These are phyloP conservation scores for Calonectris borealis DNA, from an alignment of 2,113 vertebrate species.

Conservation along the genomic window DNA sequence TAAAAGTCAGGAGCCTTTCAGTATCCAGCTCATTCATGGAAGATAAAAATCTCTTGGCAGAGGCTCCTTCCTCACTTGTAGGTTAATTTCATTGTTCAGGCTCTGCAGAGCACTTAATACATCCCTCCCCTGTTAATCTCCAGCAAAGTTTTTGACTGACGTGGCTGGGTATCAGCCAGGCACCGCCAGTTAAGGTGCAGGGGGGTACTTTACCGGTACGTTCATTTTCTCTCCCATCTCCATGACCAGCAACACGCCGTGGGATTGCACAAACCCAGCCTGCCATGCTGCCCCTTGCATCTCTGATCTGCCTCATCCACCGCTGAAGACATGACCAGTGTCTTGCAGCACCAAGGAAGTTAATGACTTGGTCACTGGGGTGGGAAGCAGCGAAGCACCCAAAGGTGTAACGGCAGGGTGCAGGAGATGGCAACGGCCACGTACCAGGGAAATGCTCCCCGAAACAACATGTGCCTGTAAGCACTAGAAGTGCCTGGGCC, in stretches of 20 bases:
- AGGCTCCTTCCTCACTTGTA: constrained; percentile 37
- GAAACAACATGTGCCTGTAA: not conserved
- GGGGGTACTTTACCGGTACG: rapidly evolving
- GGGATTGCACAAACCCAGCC: not conserved
- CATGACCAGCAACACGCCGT: rapidly evolving
- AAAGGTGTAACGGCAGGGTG: not conserved
- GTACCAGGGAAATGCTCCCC: rapidly evolving
- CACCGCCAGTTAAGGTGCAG: not conserved
- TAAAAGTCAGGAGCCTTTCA: constrained; percentile 46
- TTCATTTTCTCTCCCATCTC: not conserved
- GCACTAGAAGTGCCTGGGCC: not conserved
- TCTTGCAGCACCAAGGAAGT: not conserved
- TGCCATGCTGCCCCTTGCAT: not conserved
- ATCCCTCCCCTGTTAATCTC: not conserved
- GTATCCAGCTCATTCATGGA: constrained; percentile 22
- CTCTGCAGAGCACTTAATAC: not conserved
- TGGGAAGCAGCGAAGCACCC: not conserved
- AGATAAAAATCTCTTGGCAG: constrained; percentile 74
- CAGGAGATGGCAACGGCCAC: not conserved
- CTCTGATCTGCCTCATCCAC: not conserved
- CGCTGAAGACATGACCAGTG: not conserved
- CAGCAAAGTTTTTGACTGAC: not conserved
- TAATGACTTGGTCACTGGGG: not conserved
- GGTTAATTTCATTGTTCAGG: constrained; percentile 34
- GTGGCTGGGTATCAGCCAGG: not conserved